Conservation (phyloP, 2,113 vertebrate species). For the mouse (Mus musculus) region GRCm39 chr9:104054001-104054500, state of each 20-base stretch:
- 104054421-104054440: not conserved
- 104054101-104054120: not conserved
- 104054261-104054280: slow-evolving; percentile 10
- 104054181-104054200: slow-evolving; percentile 35
- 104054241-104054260: not conserved
- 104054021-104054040: not conserved
- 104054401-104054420: not conserved
- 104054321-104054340: not conserved
- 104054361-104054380: not conserved
- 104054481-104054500: slow-evolving; percentile 27
- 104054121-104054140: not conserved
- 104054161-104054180: not conserved
- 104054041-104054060: not conserved
- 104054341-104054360: not conserved
- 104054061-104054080: slow-evolving; percentile 40
- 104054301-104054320: not conserved
- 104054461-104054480: not conserved
- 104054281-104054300: not conserved
- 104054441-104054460: not conserved
- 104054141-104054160: not conserved
- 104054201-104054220: slow-evolving; percentile 22
- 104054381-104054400: not conserved
- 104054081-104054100: not conserved
- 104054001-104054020: not conserved
- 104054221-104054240: not conserved